phyloP scores from a whole-genome alignment of 2,113 vertebrate genomes.

The Phylloscopus whistleri region DNA sequence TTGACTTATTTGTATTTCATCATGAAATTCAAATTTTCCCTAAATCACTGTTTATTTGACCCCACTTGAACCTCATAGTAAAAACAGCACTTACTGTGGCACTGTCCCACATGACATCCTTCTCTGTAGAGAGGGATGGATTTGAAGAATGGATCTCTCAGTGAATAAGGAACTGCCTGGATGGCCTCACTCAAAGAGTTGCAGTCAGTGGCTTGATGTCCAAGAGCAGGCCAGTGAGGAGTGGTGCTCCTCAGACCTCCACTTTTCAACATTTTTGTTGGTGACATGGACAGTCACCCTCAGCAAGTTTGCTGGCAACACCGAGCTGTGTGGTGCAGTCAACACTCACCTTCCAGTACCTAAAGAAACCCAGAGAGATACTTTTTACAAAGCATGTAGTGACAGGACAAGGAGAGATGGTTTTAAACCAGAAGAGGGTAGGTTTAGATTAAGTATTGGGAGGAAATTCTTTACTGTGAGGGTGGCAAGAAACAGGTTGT shows the following conservation, averaged over 20 bases:
- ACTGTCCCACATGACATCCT: background rate
- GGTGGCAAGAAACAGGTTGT: background rate
- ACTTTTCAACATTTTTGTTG: background rate
- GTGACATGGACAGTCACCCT: background rate
- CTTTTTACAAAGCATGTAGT: background rate
- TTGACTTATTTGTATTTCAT: background rate
- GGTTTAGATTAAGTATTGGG: background rate
- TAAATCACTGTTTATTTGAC: background rate
- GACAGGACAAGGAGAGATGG: background rate
- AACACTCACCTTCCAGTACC: fast-evolving
- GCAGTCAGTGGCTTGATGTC: background rate
- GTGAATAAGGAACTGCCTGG: background rate
- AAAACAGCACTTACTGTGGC: background rate
- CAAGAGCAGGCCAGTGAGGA: background rate
- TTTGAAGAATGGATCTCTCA: background rate
- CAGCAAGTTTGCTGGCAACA: background rate
- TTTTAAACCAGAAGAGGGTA: background rate
- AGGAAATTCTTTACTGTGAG: background rate
- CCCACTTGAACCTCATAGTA: background rate
- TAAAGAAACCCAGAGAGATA: background rate
- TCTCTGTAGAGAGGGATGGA: background rate
- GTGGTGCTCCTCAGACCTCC: fast-evolving
- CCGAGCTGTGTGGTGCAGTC: background rate
- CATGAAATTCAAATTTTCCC: background rate
- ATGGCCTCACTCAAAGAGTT: background rate